Evolutionary conservation across 2,888 invertebrate genomes (phyloP).

Genomic region (Dryadula phaetusa): DNA sequence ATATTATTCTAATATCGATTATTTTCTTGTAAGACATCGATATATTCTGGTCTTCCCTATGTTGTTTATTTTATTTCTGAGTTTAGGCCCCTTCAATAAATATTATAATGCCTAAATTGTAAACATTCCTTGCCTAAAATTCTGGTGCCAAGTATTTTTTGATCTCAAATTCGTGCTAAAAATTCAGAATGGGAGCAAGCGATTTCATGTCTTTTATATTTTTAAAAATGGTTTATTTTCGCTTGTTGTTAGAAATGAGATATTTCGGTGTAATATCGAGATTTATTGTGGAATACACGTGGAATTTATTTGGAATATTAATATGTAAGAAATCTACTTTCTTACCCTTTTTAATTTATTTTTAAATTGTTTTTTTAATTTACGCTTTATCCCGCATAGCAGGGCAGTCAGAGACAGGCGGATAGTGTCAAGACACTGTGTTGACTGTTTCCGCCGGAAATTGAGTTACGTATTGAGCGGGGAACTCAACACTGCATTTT

Average conservation of each 20-base stretch:
- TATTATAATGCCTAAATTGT: constrained; percentile 20
- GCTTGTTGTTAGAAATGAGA: neutral
- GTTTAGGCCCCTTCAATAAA: constrained; percentile 6
- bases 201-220: neutral
- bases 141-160: constrained; percentile 20
- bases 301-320: constrained; percentile 12
- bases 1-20: too few species aligned
- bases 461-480: too few species aligned
- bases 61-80: neutral
- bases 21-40: too few species aligned
- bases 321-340: neutral
- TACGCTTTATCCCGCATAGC: too few species aligned
- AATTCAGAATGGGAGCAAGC: constrained; percentile 7
- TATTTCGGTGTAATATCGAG: constrained; percentile 6
- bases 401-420: too few species aligned
- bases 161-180: constrained; percentile 27
- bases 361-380: neutral
- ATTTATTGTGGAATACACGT: constrained; percentile 26
- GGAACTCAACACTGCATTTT: too few species aligned
- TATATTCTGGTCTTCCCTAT: too few species aligned
- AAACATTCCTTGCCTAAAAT: constrained; percentile 21
- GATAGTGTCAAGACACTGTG: too few species aligned
- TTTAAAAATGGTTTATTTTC: neutral
- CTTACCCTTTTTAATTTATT: neutral
- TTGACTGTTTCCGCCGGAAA: too few species aligned